phyloP scores from a whole-genome alignment of 2,888 invertebrate species.

The Mayetiola destructor region DNA sequence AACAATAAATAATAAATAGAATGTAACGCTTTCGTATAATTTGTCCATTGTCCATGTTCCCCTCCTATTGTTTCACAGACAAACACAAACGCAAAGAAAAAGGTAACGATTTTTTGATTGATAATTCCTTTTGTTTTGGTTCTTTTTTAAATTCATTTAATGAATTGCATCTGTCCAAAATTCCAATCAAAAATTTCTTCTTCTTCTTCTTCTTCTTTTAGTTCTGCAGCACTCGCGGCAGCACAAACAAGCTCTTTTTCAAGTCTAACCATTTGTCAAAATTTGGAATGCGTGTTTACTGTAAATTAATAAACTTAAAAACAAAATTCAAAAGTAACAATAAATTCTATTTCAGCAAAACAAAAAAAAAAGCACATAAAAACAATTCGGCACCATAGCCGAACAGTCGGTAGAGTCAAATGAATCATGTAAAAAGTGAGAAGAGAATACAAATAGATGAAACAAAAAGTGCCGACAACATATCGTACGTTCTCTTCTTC shows the following conservation, averaged over 20 bases:
- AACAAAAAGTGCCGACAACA: not conserved
- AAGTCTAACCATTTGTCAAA: not conserved
- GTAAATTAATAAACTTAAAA: slow-evolving; percentile 8
- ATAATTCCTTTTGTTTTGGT: too few relatives aligned
- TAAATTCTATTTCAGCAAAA: not conserved
- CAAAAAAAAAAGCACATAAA: slow-evolving; percentile 1
- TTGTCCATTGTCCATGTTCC: not conserved
- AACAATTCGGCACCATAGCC: too few relatives aligned
- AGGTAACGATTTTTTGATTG: too few relatives aligned
- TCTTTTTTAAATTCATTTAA: too few relatives aligned
- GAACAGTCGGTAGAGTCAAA: too few relatives aligned
- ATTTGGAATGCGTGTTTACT: slow-evolving; percentile 9
- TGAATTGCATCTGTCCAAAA: too few relatives aligned
- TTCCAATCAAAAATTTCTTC: too few relatives aligned
- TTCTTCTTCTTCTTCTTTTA: too few relatives aligned
- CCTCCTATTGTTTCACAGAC: too few relatives aligned
- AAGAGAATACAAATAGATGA: slow-evolving; percentile 6
- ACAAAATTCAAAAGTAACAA: not conserved
- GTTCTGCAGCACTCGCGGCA: too few relatives aligned
- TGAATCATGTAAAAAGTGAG: not conserved
- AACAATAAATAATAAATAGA: slow-evolving; percentile 9
- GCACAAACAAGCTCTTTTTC: too few relatives aligned
- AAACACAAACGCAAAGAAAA: too few relatives aligned
- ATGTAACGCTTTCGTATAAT: not conserved
- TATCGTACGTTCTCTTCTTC: not conserved